These are phyloP conservation scores for Erythrocercus mccallii DNA, from an alignment of 2,113 vertebrate genomes.

Conservation along the genomic window DNA sequence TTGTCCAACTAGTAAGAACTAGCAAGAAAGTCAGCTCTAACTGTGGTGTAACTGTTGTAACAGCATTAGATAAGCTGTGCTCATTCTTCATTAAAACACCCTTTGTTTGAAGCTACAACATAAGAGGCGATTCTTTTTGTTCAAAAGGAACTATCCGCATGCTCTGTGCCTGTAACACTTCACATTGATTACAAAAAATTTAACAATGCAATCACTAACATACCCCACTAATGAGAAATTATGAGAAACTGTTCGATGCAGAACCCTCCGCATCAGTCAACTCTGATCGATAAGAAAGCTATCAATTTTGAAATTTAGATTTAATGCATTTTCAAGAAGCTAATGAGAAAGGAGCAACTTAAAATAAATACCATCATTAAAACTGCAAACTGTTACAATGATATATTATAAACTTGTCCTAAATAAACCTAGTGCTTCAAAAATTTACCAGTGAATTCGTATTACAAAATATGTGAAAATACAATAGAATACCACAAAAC, in stretches of 20 bases:
- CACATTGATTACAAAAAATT: slow-evolving; percentile 47
- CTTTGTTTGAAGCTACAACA: slow-evolving; percentile 31
- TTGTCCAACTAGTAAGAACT: not conserved
- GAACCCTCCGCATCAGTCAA: slow-evolving; percentile 56
- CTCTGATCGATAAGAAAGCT: slow-evolving; percentile 61
- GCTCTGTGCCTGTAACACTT: slow-evolving; percentile 62
- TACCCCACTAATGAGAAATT: slow-evolving; percentile 49
- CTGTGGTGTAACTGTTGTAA: slow-evolving; percentile 11
- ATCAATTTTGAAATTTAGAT: slow-evolving; percentile 61
- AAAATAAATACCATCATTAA: slow-evolving; percentile 69
- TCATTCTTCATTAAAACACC: slow-evolving; percentile 35
- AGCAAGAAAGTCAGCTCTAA: not conserved
- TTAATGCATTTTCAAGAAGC: slow-evolving; percentile 70
- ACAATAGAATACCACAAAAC: slow-evolving; percentile 68
- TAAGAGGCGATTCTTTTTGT: slow-evolving; percentile 24
- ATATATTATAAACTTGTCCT: slow-evolving; percentile 64
- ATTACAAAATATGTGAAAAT: slow-evolving; percentile 72
- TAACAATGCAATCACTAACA: slow-evolving; percentile 57
- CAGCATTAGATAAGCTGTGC: slow-evolving; percentile 35
- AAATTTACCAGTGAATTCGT: slow-evolving; percentile 67
- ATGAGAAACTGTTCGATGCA: slow-evolving; percentile 49
- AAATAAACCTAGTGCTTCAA: slow-evolving; percentile 68
- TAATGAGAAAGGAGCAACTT: slow-evolving; percentile 69
- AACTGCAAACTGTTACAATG: slow-evolving; percentile 69
- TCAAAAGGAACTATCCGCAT: slow-evolving; percentile 41